Percentiles rank a stretch among this genome's conserved stretches.
phyloP scores from a whole-genome alignment of 2,888 invertebrate genomes.

The Drosophila kambysellisi region DNA sequence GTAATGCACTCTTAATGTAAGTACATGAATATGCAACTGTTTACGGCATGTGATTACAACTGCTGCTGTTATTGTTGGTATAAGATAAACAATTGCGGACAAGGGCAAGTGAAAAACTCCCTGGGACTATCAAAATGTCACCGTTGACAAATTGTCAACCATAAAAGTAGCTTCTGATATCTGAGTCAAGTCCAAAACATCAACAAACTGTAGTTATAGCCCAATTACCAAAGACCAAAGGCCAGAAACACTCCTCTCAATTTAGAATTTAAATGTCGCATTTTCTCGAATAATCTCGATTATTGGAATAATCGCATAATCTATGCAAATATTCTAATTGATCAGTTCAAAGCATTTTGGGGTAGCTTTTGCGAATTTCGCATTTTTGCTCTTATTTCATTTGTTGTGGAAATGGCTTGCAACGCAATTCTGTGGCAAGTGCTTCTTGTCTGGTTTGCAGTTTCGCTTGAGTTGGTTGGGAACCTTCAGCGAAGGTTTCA shows the following conservation, averaged over 20 bases:
- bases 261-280: not conserved
- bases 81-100: conserved; percentile 24
- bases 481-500: conserved; percentile 25
- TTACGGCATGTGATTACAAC: conserved; percentile 6
- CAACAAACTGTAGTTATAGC: not conserved
- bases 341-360: not conserved
- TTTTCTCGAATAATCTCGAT: too few relatives aligned
- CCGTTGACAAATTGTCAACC: conserved; percentile 31
- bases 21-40: not conserved
- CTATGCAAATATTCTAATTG: not conserved
- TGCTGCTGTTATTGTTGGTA: conserved; percentile 27
- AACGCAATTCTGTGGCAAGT: conserved; percentile 11
- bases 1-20: not conserved
- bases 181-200: not conserved
- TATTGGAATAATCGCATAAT: not conserved
- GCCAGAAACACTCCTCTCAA: conserved; percentile 9
- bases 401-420: conserved; percentile 31
- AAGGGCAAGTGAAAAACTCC: conserved; percentile 32
- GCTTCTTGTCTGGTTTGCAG: conserved; percentile 28
- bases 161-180: conserved; percentile 34
- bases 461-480: conserved; percentile 17
- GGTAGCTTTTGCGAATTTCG: not conserved
- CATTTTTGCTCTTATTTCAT: not conserved
- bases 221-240: not conserved
- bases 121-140: conserved; percentile 57